Percentiles rank a stretch among this genome's conserved stretches.
These are phyloP conservation scores for Prionace glauca DNA, from an alignment of 2,797 vertebrate genomes.

Conservation along the genomic window DNA sequence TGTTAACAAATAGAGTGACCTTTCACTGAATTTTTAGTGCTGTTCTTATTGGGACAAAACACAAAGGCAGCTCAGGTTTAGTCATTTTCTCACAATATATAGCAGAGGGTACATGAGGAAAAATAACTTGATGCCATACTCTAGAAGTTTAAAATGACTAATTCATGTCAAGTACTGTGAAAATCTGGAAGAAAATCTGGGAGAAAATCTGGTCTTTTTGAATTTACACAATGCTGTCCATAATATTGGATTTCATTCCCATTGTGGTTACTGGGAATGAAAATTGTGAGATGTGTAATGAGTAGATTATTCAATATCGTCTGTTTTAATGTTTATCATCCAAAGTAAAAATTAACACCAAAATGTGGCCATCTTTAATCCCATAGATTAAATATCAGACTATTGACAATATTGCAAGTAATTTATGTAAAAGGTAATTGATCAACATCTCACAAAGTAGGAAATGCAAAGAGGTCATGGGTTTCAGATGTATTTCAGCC, in stretches of 20 bases:
- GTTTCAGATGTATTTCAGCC: conserved; percentile 46
- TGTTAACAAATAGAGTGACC: not conserved
- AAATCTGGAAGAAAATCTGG: too few species aligned
- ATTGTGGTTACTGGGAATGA: not conserved
- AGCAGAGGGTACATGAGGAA: not conserved
- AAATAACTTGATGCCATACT: not conserved
- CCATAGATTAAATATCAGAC: not conserved
- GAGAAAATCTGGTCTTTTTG: too few species aligned
- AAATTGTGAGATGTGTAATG: not conserved
- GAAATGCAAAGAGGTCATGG: conserved; percentile 47
- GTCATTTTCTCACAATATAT: not conserved
- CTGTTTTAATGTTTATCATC: not conserved
- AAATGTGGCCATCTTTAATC: not conserved
- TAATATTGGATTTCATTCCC: not conserved
- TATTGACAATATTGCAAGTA: conserved; percentile 39
- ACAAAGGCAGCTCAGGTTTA: not conserved
- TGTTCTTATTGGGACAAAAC: not conserved
- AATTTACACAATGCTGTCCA: not conserved
- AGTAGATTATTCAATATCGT: not conserved
- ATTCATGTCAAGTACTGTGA: not conserved
- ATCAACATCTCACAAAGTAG: conserved; percentile 45
- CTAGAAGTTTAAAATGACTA: not conserved
- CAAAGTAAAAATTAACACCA: not conserved
- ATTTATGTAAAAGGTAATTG: conserved; percentile 38
- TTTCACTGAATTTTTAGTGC: not conserved